A percentile compares a stretch with the other conserved stretches of the same genome.
Evolutionary conservation across 2,888 invertebrate species (phyloP).

Genomic region (Nomada lathburiana): DNA sequence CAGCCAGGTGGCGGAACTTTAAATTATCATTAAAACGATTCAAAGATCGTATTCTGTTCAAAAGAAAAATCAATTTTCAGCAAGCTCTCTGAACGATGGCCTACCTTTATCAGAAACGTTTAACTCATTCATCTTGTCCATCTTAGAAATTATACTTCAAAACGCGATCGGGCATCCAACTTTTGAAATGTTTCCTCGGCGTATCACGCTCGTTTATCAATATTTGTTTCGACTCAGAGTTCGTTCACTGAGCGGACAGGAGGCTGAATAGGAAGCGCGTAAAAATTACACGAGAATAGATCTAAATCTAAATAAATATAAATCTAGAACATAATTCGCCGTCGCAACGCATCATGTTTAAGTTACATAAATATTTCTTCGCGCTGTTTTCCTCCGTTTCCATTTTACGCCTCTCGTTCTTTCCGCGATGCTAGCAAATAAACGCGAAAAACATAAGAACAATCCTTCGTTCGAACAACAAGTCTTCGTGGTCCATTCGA

Average conservation of each 20-base stretch:
- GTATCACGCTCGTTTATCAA: slow-evolving; percentile 35
- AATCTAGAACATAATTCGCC: too few relatives aligned
- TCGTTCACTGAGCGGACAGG: slow-evolving; percentile 10
- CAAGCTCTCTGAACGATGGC: background rate
- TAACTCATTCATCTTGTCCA: background rate
- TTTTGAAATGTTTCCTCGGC: background rate
- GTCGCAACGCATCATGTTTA: too few relatives aligned
- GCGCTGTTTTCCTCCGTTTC: too few relatives aligned
- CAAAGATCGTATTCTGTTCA: background rate
- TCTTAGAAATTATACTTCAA: background rate
- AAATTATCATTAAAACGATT: slow-evolving; percentile 37
- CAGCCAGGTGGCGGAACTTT: slow-evolving; percentile 7
- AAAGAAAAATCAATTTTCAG: background rate
- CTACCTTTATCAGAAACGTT: background rate
- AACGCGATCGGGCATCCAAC: background rate
- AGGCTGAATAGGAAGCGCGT: slow-evolving; percentile 20
- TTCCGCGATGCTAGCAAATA: slow-evolving; percentile 3
- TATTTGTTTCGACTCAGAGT: slow-evolving; percentile 34
- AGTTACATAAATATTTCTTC: too few relatives aligned
- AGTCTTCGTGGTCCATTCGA: slow-evolving; percentile 15
- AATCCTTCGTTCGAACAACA: slow-evolving; percentile 10
- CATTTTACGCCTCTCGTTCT: too few relatives aligned
- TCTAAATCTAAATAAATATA: background rate
- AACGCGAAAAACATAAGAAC: slow-evolving; percentile 14
- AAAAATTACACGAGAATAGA: slow-evolving; percentile 25